A percentile compares a stretch with the other conserved stretches of the same genome.
Conservation (phyloP, 2,113 vertebrate genomes). For the Rafetus swinhoei region DNA sequence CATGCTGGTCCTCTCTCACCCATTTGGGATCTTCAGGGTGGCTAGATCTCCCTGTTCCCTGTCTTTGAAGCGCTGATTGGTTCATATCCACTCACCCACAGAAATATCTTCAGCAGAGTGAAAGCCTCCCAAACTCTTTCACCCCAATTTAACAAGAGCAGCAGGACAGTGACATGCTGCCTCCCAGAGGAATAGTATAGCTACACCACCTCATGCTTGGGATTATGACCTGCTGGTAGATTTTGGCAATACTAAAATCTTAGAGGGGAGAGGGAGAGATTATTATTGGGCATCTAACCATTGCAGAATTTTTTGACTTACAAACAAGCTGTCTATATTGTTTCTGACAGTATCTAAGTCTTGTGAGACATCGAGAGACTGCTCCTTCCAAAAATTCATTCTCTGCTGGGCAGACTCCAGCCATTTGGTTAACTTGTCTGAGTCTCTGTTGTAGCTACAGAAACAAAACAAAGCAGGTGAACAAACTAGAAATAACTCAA, state of each 20-base stretch:
- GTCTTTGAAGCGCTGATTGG: background rate
- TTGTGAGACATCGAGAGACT: constrained; percentile 74
- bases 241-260: background rate
- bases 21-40: background rate
- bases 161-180: background rate
- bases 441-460: constrained; percentile 84
- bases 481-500: background rate
- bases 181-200: background rate
- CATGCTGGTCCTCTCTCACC: background rate
- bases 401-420: constrained; percentile 80
- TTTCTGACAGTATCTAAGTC: constrained; percentile 76
- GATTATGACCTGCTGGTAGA: background rate
- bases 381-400: constrained; percentile 81
- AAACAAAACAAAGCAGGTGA: constrained; percentile 7
- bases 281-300: background rate
- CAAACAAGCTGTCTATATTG: constrained; percentile 81
- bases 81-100: background rate
- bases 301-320: constrained; percentile 74
- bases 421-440: constrained; percentile 81
- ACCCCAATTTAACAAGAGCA: background rate
- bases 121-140: background rate
- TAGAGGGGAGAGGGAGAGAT: background rate
- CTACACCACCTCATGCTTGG: background rate
- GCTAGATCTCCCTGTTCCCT: background rate
- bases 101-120: background rate